Conservation (phyloP, 2,888 invertebrate species). For the Xestia xanthographa region DNA sequence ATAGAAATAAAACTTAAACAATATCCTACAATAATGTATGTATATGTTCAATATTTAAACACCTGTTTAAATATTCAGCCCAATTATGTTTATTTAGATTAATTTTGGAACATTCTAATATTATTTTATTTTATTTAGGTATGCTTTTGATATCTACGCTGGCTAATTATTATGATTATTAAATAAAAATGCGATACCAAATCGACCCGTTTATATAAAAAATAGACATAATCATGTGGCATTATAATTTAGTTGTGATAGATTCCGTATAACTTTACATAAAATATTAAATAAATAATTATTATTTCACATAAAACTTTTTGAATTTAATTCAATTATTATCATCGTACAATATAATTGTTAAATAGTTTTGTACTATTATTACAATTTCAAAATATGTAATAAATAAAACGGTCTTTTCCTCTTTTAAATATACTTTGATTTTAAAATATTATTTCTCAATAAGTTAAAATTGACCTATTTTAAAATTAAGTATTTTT, state of each 20-base stretch:
- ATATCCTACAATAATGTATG: not conserved
- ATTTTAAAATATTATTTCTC: constrained; percentile 60
- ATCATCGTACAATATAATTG: constrained; percentile 40
- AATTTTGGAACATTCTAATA: constrained; percentile 45
- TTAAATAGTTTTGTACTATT: constrained; percentile 66
- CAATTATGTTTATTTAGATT: constrained; percentile 29
- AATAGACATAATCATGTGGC: not conserved
- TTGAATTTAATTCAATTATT: constrained; percentile 58
- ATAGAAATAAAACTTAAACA: constrained; percentile 13
- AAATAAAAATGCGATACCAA: constrained; percentile 32
- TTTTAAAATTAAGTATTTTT: constrained; percentile 61
- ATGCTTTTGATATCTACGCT: constrained; percentile 49
- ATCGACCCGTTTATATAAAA: constrained; percentile 7
- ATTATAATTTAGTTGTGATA: constrained; percentile 20
- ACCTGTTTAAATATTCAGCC: constrained; percentile 50
- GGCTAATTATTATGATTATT: constrained; percentile 30
- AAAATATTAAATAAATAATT: constrained; percentile 51
- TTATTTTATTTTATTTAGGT: constrained; percentile 7
- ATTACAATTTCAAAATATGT: constrained; percentile 58
- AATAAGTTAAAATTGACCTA: constrained; percentile 67
- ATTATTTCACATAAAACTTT: constrained; percentile 43
- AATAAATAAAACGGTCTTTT: constrained; percentile 57
- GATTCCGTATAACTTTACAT: constrained; percentile 23
- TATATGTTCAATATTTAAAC: constrained; percentile 6
- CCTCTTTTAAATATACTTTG: constrained; percentile 57